Percentiles rank a stretch among this genome's conserved stretches.
phyloP scores from a whole-genome alignment of 2,888 invertebrate genomes.

The Argyra leucocephala region DNA sequence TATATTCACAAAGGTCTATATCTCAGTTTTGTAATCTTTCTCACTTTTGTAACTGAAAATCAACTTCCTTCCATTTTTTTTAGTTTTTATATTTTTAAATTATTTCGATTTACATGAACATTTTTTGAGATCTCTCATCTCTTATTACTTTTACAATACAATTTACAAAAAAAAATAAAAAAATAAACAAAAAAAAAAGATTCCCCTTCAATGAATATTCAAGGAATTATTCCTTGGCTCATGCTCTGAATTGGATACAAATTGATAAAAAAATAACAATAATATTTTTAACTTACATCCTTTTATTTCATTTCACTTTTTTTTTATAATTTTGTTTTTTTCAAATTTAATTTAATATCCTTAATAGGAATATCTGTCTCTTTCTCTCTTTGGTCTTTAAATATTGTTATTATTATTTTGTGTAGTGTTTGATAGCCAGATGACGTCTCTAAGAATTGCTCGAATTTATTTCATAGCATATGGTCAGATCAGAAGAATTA shows the following conservation, averaged over 20 bases:
- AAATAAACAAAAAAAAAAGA: neutral
- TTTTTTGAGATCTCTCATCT: too few species aligned
- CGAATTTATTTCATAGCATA: neutral
- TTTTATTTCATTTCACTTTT: neutral
- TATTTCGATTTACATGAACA: too few species aligned
- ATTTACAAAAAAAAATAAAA: too few species aligned
- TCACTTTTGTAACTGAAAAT: too few species aligned
- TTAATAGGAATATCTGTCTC: neutral
- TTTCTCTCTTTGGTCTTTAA: neutral
- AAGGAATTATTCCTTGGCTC: neutral
- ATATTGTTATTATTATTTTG: neutral
- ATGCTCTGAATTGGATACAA: neutral
- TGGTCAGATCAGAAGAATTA: neutral
- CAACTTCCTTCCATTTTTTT: too few species aligned
- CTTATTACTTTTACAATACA: too few species aligned
- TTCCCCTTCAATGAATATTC: neutral
- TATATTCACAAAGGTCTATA: too few species aligned
- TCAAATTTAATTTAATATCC: too few species aligned
- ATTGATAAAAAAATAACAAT: neutral
- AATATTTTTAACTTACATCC: neutral
- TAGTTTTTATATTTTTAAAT: too few species aligned
- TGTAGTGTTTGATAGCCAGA: neutral
- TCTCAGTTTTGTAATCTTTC: too few species aligned
- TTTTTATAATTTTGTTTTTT: neutral
- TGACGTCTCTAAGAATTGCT: neutral